Evolutionary conservation across 2,797 vertebrate species (phyloP), one percentile per base, ranked within the genome.

Genomic region (Phalloptychus januarius): DNA sequence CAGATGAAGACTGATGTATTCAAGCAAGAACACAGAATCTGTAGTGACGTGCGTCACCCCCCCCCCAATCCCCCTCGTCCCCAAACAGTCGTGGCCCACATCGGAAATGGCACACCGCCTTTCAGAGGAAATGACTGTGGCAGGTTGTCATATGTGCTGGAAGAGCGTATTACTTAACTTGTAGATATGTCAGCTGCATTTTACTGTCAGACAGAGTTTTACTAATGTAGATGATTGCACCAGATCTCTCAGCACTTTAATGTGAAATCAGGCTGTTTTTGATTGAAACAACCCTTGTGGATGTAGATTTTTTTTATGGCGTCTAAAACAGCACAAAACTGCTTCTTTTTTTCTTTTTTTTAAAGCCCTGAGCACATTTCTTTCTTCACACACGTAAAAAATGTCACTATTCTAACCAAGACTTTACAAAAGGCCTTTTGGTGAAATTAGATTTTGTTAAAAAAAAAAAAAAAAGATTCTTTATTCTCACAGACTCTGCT

Each of bases 1-100:
- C 50, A 74, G 52, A 73, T 73, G 23, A 74, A 42, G 52, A 42
- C 72, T 58, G 72, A 56, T 74, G 52, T 3, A 42, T 56, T 74
- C 25, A 56, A 74, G 72, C 25, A 56, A 38, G 56, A 74, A 74
- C 72, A 74, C 23, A 58, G 50, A 74, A 74, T 54, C 72, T 16
- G 72, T 16, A 73, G 48, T n/a, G 72, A 73, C 72, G 18, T 54
- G 72, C 42, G 72, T 45, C 16, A 10, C 2, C 8, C 1, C 42
- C 5, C 1, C 42, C 42, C 42, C 12, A 0, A 3, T 2, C 11
- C 42, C 42, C 2, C 20, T 5, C 50, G 13, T 42, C 36, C 33
- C n/a, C 25, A 16, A 38, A 15, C 36, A 16, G 50, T 52, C 50
- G 23, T 36, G 71, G 33, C 33, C 46, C 71, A 48, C 11, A 16